Percentiles rank a stretch among this genome's conserved stretches.
Evolutionary conservation across 2,888 invertebrate genomes (phyloP).

Genomic region (Azorinus chamasolen): DNA sequence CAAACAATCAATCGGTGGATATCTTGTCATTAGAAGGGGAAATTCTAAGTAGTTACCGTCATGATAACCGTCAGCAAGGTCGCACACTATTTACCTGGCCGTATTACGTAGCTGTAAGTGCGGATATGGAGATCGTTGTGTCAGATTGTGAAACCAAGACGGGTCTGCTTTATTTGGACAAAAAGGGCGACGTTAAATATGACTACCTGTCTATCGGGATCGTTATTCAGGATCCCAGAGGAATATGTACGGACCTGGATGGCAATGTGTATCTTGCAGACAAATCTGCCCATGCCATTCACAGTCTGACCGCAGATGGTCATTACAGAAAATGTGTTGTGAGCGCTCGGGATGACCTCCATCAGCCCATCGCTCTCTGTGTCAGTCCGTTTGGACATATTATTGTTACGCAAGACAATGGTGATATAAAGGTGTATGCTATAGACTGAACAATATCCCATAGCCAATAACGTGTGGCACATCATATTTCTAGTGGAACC

Average conservation of each 20-base stretch:
- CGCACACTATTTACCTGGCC: slow-evolving; percentile 73
- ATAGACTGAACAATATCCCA: slow-evolving; percentile 40
- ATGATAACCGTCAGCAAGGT: slow-evolving; percentile 67
- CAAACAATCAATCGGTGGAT: slow-evolving; percentile 71
- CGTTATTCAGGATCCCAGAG: slow-evolving; percentile 69
- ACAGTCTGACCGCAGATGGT: slow-evolving; percentile 67
- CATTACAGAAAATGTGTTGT: slow-evolving; percentile 67
- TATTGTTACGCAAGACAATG: slow-evolving; percentile 73
- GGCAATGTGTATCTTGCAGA: slow-evolving; percentile 72
- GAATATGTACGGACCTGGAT: slow-evolving; percentile 68
- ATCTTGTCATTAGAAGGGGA: slow-evolving; percentile 69
- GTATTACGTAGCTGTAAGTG: slow-evolving; percentile 68
- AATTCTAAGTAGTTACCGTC: slow-evolving; percentile 63
- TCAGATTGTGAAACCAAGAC: slow-evolving; percentile 74
- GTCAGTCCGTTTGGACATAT: slow-evolving; percentile 74
- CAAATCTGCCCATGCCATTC: slow-evolving; percentile 70
- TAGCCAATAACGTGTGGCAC: too few species aligned
- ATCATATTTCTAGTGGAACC: too few species aligned
- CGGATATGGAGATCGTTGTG: slow-evolving; percentile 67
- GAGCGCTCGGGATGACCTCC: slow-evolving; percentile 64
- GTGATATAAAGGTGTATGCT: slow-evolving; percentile 71
- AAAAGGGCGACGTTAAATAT: slow-evolving; percentile 66
- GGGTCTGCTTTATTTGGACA: slow-evolving; percentile 65
- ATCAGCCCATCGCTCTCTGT: slow-evolving; percentile 71
- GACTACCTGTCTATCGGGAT: slow-evolving; percentile 61